Base-by-base conservation (phyloP, 2,113 vertebrate genomes). In the Gasterosteus nipponicus region DNA sequence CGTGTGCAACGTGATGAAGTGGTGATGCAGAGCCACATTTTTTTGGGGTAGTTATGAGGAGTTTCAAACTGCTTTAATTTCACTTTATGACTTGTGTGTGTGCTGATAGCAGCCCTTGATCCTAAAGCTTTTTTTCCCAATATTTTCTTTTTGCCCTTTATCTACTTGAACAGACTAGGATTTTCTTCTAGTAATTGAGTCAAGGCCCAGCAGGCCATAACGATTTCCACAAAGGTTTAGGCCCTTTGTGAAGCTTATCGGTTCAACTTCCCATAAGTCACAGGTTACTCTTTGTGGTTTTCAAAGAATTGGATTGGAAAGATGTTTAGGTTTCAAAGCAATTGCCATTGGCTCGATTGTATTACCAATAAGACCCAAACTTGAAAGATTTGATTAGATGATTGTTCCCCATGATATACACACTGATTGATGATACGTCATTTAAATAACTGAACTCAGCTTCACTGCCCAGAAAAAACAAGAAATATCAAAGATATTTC, bases 1-100 rank as follows among this genome's bases (percentile, higher is more conserved):
- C 90, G 85, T 68, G 86, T 87, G 89, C 72, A 86, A 76, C 83
- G n/a, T 86, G 87, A 89, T 83, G 80, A 68, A 89, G 89, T 82
- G 26, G 69, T 69, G 75, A 76, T 54, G 54, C 75, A 75, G 68
- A 79, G 75, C 60, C 74, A 73, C 74, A 18, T 87, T 90, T 87
- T 90, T 88, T 82, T 78, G 16, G 12, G 83, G 75, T 74, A 88
- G 84, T 90, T 90, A 79, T 73, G 81, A 91, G 82, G 80, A 85
- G 64, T 84, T 72, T 75, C 56, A 75, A 85, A 60, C 57, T 19
- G 72, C 80, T 84, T 89, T 81, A 77, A 86, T 89, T 78, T 87
- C 42, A 82, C 76, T 86, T 86, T 90, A 86, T 26, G 68, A 69
- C 78, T 47, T 66, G 29, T 22, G 6, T 53, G 38, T 18, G 51